phyloP scores from a whole-genome alignment of 2,113 vertebrate species.

The Eulemur macaco region DNA sequence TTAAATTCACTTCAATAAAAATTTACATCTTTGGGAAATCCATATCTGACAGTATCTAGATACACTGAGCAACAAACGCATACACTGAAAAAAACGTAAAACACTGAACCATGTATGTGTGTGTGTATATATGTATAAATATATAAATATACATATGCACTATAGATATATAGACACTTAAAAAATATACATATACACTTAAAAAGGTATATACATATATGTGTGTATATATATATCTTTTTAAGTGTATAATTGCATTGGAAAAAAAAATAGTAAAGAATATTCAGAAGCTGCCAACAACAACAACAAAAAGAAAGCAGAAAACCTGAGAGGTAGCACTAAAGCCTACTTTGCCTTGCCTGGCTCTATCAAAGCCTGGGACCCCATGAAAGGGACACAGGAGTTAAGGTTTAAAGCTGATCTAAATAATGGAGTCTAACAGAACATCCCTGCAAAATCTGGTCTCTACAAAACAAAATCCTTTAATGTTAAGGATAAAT shows the following conservation, averaged over 20 bases:
- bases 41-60: not conserved
- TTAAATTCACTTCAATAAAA: conserved; percentile 19
- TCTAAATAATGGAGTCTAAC: not conserved
- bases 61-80: not conserved
- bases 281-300: not conserved
- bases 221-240: not conserved
- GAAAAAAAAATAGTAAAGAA: not conserved
- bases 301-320: not conserved
- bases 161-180: no score
- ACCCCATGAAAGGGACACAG: not conserved
- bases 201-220: no score
- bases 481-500: not conserved
- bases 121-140: not conserved
- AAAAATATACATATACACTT: no score
- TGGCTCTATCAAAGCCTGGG: not conserved
- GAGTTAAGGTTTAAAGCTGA: not conserved
- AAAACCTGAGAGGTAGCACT: not conserved
- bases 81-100: not conserved
- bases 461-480: not conserved
- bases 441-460: not conserved
- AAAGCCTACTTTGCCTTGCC: not conserved
- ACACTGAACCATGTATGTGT: not conserved
- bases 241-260: not conserved
- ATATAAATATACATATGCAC: not conserved
- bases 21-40: not conserved